Evolutionary conservation across 1,140 invertebrate species (phyloP).

Genomic region (Brachionus rubens): DNA sequence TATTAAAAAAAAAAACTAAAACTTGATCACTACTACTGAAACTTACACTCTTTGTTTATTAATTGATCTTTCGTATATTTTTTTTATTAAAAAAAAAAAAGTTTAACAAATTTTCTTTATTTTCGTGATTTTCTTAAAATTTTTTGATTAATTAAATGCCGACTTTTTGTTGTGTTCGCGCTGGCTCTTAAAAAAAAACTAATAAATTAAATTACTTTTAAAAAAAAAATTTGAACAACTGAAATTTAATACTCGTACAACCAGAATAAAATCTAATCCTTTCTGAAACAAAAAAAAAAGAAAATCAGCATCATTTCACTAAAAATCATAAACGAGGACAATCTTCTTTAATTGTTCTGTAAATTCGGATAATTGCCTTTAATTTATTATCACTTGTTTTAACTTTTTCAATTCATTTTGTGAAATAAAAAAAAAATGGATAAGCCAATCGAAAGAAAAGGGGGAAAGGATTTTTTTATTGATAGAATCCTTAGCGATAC

Average conservation of each 20-base stretch:
- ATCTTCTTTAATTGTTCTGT: constrained; percentile 21
- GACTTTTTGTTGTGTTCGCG: too few relatives aligned
- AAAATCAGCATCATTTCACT: constrained; percentile 12
- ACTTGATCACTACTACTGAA: too few relatives aligned
- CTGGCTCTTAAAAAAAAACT: background rate
- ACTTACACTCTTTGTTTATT: too few relatives aligned
- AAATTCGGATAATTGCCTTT: constrained; percentile 27
- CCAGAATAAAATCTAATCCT: background rate
- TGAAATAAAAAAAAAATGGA: too few relatives aligned
- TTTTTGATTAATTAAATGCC: constrained; percentile 36
- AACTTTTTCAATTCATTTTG: too few relatives aligned
- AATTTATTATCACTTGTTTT: too few relatives aligned
- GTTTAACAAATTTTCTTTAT: too few relatives aligned
- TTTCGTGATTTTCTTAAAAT: constrained; percentile 9
- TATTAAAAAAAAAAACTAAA: too few relatives aligned
- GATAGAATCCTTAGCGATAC: background rate
- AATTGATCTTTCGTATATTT: too few relatives aligned
- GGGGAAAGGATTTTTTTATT: background rate
- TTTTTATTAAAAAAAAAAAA: too few relatives aligned
- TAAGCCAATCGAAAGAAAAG: background rate
- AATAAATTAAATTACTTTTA: constrained; percentile 29
- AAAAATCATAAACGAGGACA: constrained; percentile 22
- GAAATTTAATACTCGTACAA: constrained; percentile 19
- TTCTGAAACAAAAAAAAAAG: background rate
- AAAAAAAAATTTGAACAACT: constrained; percentile 22